Percentiles rank a stretch among this genome's conserved stretches.
These are phyloP conservation scores for Pheosia tremula DNA, from an alignment of 2,888 invertebrate species.

Conservation along the genomic window DNA sequence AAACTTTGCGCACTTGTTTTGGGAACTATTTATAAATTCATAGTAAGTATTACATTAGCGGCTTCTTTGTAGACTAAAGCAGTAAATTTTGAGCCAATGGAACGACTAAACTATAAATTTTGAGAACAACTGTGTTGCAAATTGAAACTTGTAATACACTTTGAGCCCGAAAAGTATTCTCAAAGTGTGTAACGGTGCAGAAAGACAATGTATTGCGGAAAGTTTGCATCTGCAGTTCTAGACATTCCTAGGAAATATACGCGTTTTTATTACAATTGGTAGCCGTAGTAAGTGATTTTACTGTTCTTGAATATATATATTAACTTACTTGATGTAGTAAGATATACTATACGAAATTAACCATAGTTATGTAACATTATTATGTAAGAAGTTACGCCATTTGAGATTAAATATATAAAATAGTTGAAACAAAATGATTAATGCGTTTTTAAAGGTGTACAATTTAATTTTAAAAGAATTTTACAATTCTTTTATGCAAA, in stretches of 20 bases:
- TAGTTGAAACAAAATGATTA: too few relatives aligned
- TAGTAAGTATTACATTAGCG: neutral
- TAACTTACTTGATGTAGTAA: too few relatives aligned
- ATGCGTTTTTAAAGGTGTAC: too few relatives aligned
- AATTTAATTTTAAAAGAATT: neutral
- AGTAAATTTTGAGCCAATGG: neutral
- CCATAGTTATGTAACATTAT: too few relatives aligned
- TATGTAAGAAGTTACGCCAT: too few relatives aligned
- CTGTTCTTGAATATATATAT: too few relatives aligned
- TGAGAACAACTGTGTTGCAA: conserved; percentile 12
- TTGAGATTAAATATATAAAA: too few relatives aligned
- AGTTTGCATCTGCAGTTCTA: conserved; percentile 44
- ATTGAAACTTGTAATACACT: conserved; percentile 21
- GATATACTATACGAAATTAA: too few relatives aligned
- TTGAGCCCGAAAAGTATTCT: conserved; percentile 33
- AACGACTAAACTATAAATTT: neutral
- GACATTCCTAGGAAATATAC: conserved; percentile 32
- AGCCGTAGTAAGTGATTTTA: neutral
- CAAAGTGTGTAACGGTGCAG: conserved; percentile 39
- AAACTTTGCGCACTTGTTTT: too few relatives aligned
- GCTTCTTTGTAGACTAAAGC: neutral
- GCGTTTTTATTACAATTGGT: conserved; percentile 19
- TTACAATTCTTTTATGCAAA: conserved; percentile 22
- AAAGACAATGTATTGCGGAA: conserved; percentile 47
- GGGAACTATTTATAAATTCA: too few relatives aligned